Evolutionary conservation across 2,888 invertebrate species (phyloP).

Genomic region (Apodemia hepburni): DNA sequence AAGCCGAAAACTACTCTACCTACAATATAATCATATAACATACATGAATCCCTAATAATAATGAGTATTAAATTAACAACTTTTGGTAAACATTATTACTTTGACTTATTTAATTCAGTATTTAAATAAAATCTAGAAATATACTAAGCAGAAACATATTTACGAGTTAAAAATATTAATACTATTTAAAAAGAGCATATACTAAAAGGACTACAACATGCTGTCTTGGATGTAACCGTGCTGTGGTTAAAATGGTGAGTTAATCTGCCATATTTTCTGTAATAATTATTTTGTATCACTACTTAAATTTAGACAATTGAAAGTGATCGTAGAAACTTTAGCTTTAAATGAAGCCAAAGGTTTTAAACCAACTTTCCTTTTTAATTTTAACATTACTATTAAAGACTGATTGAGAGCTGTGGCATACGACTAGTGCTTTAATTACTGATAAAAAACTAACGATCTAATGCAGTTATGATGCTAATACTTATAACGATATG

Average conservation of each 20-base stretch:
- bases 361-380: too few species aligned
- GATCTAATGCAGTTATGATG: too few species aligned
- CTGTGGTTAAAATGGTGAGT: slow-evolving; percentile 41
- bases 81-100: neutral
- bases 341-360: too few species aligned
- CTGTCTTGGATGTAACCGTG: slow-evolving; percentile 36
- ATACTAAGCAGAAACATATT: neutral
- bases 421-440: too few species aligned
- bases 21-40: neutral
- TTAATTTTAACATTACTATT: too few species aligned
- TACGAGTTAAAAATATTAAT: neutral
- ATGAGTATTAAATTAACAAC: neutral
- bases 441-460: too few species aligned
- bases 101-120: neutral
- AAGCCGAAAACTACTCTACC: neutral
- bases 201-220: slow-evolving; percentile 37
- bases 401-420: too few species aligned
- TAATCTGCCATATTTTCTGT: slow-evolving; percentile 39
- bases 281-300: slow-evolving; percentile 30
- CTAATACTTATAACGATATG: too few species aligned
- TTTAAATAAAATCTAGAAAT: neutral
- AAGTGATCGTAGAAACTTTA: too few species aligned
- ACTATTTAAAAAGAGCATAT: slow-evolving; percentile 12
- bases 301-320: too few species aligned
- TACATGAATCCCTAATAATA: neutral